Evolutionary conservation across 2,797 vertebrate species (phyloP), one percentile per base, ranked within the genome.

Genomic region (Pangasius krempfi): DNA sequence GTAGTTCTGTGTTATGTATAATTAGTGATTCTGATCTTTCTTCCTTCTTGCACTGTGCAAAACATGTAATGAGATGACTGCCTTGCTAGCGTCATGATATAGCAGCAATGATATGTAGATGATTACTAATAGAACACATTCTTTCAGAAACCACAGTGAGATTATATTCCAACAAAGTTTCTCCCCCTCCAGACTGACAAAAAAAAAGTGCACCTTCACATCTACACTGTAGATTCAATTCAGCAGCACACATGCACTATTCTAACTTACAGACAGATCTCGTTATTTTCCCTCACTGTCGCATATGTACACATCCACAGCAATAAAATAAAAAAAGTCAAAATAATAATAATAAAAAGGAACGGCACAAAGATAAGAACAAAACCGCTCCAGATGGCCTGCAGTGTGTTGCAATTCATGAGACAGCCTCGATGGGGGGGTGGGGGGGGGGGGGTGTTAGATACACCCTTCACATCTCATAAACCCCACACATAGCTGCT

Each of bases 221-320:
- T 87, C 44, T 80, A 84, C 72, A 85, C 75, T 47, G 68, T 75
- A 82, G 70, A 76, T 37, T 88, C 72, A 62, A 86, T 64, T 86
- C 79, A 40, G 27, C 22, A 60, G 58, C 58, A 79, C 75, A 62
- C 7, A 9, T n/a, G 52, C 72, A 86, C 85, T 13, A 30, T 25
- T 50, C 40, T 47, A 62, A 64, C 54, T 60, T 44, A 76, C 37
- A 62, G 6, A 80, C 75, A 14, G 2, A 25, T 37, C 62, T 70
- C 13, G 3, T 30, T 72, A 44, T n/a, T 47, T 81, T 44, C 62
- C 62, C 25, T 14, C 78, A 1, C 16, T 85, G 82, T 88, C 52
- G 40, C 56, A 82, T 80, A 79, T 84, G 92, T 88, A 87, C 79
- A 87, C 82, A 81, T 56, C 58, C 76, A 81, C 78, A 87, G 62